phyloP scores from a whole-genome alignment of 2,888 invertebrate genomes.

The Sympetrum striolatum region DNA sequence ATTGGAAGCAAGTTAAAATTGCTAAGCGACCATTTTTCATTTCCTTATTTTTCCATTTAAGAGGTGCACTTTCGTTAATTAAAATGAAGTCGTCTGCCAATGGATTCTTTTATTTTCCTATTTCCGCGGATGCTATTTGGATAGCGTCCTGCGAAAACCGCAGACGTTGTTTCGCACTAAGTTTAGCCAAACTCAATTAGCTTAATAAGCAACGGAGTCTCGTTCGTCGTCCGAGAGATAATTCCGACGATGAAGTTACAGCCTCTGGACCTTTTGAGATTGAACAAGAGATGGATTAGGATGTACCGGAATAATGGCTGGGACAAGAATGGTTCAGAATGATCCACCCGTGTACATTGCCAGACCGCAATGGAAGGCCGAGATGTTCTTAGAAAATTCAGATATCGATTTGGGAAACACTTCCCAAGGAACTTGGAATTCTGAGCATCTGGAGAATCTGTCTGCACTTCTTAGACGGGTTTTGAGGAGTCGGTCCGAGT shows the following conservation, averaged over 20 bases:
- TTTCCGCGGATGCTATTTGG: conserved; percentile 8
- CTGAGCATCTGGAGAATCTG: too few species aligned
- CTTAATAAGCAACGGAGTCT: conserved; percentile 23
- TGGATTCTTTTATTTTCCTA: conserved; percentile 23
- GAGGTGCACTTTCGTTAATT: conserved; percentile 40
- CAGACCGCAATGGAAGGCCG: too few species aligned
- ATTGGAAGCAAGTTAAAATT: background rate
- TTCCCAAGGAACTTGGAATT: too few species aligned
- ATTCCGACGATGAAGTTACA: background rate
- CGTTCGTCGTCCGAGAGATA: background rate
- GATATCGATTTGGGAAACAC: too few species aligned
- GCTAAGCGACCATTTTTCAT: background rate
- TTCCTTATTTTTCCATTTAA: conserved; percentile 14
- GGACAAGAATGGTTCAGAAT: too few species aligned
- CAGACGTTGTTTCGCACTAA: conserved; percentile 17
- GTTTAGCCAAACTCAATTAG: conserved; percentile 36
- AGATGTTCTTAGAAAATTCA: too few species aligned
- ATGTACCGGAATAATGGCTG: too few species aligned
- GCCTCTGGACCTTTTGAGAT: background rate
- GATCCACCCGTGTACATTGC: too few species aligned
- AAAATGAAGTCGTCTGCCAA: conserved; percentile 20
- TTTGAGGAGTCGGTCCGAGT: too few species aligned
- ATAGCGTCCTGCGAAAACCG: conserved; percentile 30
- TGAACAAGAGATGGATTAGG: too few species aligned
- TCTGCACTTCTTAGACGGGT: too few species aligned